Evolutionary conservation across 2,113 vertebrate genomes (phyloP).

Genomic region (Ploceus nigricollis): DNA sequence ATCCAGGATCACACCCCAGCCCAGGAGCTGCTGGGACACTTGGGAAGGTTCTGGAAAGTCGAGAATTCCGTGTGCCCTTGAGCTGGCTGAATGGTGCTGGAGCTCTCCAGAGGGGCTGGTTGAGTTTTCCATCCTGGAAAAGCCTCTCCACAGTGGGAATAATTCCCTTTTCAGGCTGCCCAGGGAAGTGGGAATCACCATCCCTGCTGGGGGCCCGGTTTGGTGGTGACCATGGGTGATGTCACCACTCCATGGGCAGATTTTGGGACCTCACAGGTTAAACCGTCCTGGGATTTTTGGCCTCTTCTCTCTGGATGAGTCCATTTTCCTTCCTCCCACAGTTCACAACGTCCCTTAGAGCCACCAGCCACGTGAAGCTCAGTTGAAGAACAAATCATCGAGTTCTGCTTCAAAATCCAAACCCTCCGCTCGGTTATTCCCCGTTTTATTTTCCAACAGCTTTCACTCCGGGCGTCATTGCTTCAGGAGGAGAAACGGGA

Average conservation of each 20-base stretch:
- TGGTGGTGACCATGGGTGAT: rapidly evolving
- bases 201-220: neutral
- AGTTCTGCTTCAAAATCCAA: neutral
- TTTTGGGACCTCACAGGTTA: neutral
- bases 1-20: neutral
- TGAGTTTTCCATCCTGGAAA: neutral
- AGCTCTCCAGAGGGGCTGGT: neutral
- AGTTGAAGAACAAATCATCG: neutral
- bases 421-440: neutral
- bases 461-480: neutral
- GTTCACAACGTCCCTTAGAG: neutral
- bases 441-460: neutral
- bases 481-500: neutral
- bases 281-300: neutral
- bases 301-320: neutral
- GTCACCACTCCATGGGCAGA: rapidly evolving
- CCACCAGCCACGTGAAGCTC: neutral
- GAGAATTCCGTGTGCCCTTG: neutral
- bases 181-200: neutral
- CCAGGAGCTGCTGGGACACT: neutral
- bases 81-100: neutral
- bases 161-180: neutral
- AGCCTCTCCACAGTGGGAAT: rapidly evolving
- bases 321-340: neutral
- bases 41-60: neutral